phyloP scores from a whole-genome alignment of 2,797 vertebrate species.

The Anisognathus igniventris region DNA sequence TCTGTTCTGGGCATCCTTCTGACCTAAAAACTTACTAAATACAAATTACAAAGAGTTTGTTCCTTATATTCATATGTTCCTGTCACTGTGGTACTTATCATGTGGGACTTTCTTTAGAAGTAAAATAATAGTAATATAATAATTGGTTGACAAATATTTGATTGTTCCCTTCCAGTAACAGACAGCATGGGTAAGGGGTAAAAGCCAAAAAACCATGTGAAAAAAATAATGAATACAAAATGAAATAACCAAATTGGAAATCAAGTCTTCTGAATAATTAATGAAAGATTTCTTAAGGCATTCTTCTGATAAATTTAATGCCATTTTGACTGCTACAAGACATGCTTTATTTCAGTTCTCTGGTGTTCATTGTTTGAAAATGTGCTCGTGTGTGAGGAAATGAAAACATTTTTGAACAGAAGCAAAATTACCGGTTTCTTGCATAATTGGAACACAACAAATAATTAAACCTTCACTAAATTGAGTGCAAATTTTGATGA shows the following conservation, averaged over 20 bases:
- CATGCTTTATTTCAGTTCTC: constrained; percentile 60
- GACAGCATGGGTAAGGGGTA: background rate
- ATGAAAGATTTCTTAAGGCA: background rate
- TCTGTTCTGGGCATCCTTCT: constrained; percentile 40
- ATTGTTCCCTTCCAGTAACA: background rate
- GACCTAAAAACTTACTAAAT: constrained; percentile 26
- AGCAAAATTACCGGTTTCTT: constrained; percentile 12
- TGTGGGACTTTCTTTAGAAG: background rate
- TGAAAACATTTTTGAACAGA: constrained; percentile 48
- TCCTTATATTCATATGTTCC: background rate
- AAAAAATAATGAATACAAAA: background rate
- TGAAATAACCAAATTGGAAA: background rate
- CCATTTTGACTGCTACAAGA: constrained; percentile 50
- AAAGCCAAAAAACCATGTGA: background rate
- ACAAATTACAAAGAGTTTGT: background rate
- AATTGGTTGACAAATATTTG: background rate
- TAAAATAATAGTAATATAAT: background rate
- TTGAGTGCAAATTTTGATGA: constrained; percentile 18
- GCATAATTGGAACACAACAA: background rate
- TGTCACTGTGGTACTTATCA: background rate
- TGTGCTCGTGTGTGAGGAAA: constrained; percentile 5
- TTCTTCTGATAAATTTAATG: constrained; percentile 12
- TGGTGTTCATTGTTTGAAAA: constrained; percentile 29
- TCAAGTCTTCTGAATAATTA: background rate
- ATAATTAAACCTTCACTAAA: constrained; percentile 32